Base-by-base conservation (phyloP, 1,140 invertebrate species). In the Scylla paramamosain region DNA sequence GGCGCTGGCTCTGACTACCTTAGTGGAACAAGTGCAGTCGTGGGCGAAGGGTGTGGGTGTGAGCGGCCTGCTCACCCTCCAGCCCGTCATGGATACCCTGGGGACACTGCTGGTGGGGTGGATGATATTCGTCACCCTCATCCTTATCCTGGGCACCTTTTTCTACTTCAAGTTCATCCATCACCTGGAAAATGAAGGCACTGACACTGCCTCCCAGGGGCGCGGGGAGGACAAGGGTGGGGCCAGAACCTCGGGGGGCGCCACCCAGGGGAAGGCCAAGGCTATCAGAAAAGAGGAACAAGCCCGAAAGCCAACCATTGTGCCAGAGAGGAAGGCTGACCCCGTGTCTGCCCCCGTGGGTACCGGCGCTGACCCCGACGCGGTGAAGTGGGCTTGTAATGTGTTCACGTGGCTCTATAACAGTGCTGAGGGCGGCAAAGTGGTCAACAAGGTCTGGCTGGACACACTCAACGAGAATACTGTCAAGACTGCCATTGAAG, bases 11-110 rank as follows among this genome's bases (percentile, higher is more conserved):
- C 59, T 93, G 48, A 59, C 59, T 4, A 48, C 91, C 82, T 92
- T 95, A 95, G 94, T 95, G 87, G 94, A 95, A 91, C 94, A 95
- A 95, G 94, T 95, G 94, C 94, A 84, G 82, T 95, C 94, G 94
- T 95, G 94, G 94, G 90, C 32, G 94, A 32, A 84, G 52, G 83
- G 86, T 89, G 94, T 52, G 52, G 94, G 89, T 67, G 88, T 95
- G 6, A 39, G 90, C 25, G 94, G 94, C 84, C 91, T 92, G 86
- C 91, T 92, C 67, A 91, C 83, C 91, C 59, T 93, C 52, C 45
- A 46, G 31, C 88, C 91, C 59, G 88, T 48, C 83, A 95, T 95
- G 95, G 95, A 95, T 92, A 95, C 95, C 88, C 93, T 95, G n/a
- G 91, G 94, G n/a, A 95, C 95, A 25, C 95, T 95, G 1, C 90